Percentiles rank a stretch among this genome's conserved stretches.
Conservation (phyloP, 2,797 vertebrate species). For the Etheostoma perlongum region DNA sequence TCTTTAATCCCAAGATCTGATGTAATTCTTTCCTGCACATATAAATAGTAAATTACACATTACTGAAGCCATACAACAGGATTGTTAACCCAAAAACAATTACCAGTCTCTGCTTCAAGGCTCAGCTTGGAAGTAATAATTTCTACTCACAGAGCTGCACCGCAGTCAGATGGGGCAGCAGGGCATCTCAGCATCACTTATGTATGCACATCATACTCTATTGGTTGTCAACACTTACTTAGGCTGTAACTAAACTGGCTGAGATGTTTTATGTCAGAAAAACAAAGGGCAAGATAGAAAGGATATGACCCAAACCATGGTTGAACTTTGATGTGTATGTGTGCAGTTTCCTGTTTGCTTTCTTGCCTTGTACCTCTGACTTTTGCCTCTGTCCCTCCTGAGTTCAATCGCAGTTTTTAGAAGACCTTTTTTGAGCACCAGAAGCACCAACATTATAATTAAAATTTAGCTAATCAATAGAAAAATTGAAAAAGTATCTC, state of each 20-base stretch:
- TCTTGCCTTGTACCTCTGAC: constrained; percentile 20
- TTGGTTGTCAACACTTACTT: neutral
- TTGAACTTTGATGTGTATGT: constrained; percentile 47
- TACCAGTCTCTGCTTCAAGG: neutral
- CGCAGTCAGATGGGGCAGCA: neutral
- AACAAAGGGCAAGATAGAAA: constrained; percentile 51
- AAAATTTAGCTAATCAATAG: neutral
- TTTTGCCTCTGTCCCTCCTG: constrained; percentile 40
- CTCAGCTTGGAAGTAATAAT: constrained; percentile 25
- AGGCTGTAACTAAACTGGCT: neutral
- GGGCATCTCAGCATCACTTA: constrained; percentile 1
- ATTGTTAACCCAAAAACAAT: constrained; percentile 21
- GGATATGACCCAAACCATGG: constrained; percentile 76
- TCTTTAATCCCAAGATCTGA: constrained; percentile 6
- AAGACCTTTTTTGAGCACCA: neutral
- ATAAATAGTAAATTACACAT: constrained; percentile 32
- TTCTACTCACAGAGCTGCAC: constrained; percentile 14
- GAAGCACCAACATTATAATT: neutral
- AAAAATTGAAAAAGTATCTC: neutral
- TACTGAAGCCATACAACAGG: constrained; percentile 15
- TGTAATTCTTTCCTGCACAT: constrained; percentile 6
- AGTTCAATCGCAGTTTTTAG: neutral
- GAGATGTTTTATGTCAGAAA: constrained; percentile 1
- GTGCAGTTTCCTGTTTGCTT: constrained; percentile 76
- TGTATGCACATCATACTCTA: neutral